phyloP scores from a whole-genome alignment of 37 sponge, comb jelly and placozoan genomes.

The Hexactinellida sp. region DNA sequence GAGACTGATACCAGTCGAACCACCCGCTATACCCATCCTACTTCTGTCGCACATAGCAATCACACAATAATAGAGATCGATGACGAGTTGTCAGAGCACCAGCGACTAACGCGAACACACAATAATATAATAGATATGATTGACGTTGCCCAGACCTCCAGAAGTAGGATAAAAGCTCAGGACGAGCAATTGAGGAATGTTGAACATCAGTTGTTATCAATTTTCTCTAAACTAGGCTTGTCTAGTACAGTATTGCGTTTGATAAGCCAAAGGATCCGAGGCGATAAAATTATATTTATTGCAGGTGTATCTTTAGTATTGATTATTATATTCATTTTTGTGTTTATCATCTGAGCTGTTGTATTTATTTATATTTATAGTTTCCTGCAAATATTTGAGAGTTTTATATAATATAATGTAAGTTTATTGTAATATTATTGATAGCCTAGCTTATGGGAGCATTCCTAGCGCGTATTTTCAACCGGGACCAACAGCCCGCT shows the following conservation, averaged over 20 bases:
- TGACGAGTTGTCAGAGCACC: not conserved
- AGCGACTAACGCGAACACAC: not conserved
- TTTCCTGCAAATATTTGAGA: not conserved
- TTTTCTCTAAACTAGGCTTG: not conserved
- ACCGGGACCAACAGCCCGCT: not conserved
- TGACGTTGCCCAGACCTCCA: not conserved
- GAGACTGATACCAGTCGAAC: not conserved
- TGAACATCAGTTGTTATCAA: not conserved
- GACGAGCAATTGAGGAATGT: not conserved
- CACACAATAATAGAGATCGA: not conserved
- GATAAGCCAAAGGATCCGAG: not conserved
- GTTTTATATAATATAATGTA: not conserved
- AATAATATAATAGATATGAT: not conserved
- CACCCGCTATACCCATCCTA: not conserved
- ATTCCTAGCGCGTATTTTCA: not conserved
- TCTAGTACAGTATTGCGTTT: not conserved
- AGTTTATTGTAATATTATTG: not conserved
- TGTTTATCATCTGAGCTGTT: not conserved
- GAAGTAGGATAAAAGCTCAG: not conserved
- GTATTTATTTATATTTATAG: too few species aligned
- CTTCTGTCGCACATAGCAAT: not conserved
- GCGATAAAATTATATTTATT: slow-evolving; percentile 9
- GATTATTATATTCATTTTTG: not conserved
- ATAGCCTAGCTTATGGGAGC: not conserved
- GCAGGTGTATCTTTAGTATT: not conserved